Base-by-base conservation (phyloP, 2,888 invertebrate species). In the Fissipunctia ypsillon region DNA sequence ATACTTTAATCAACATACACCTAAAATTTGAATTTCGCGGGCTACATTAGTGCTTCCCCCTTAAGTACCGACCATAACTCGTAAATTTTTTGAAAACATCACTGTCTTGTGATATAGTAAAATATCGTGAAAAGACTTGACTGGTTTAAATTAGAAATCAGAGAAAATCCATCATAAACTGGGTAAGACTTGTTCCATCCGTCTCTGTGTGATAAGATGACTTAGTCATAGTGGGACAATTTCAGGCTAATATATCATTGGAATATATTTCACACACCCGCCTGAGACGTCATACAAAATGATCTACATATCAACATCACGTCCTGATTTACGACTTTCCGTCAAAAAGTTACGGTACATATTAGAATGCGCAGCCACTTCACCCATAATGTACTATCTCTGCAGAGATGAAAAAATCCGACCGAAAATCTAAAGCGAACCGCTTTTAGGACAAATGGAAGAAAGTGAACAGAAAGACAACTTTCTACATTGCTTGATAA, bases 301-400 rank as follows among this genome's bases (percentile, higher is more conserved):
- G 60, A 50, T 76, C 60, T 19, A 69, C 22, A 50, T 54, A 35
- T 12, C 19, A 71, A 54, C 66, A 83, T 78, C 61, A 69, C 4
- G 68, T 61, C 31, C 19, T 41, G 73, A 77, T 81, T 81, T 78
- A 86, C 70, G 69, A 73, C 61, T 54, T 75, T 73, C 66, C 45
- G 38, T 84, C 65, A 67, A 54, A 73, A 86, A 66, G n/a, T 65
- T 82, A 86, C 87, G 87, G 85, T 85, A 84, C 60, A 59, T 71
- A 56, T 56, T 61, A 68, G 56, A 83, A 65, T 65, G 75, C n/a
- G 63, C 22, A 59, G 54, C 22, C 67, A 57, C 73, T 75, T 82
- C 87, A 69, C 76, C 85, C 85, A 81, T 83, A 69, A 70, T 60
- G 45, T 78, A 35, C 59, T 80, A 74, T 80, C 76, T 66, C 63